Percentiles rank a stretch among this genome's conserved stretches.
phyloP scores from a whole-genome alignment of 1,140 invertebrate genomes.

The Hyposmocoma kahamanoa region DNA sequence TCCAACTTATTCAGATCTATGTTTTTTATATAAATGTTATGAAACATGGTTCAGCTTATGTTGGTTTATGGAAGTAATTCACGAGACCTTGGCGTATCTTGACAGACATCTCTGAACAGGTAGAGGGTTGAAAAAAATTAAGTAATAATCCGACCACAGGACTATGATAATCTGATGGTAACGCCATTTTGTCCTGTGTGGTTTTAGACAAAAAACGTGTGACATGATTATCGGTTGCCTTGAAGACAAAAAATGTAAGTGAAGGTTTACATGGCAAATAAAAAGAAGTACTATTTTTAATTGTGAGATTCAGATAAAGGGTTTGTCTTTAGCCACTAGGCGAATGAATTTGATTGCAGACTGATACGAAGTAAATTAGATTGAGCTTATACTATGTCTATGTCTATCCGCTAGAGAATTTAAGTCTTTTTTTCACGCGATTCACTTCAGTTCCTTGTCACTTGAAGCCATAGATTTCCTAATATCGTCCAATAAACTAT shows the following conservation, averaged over 20 bases:
- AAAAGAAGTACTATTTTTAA: no score
- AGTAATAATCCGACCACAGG: conserved; percentile 68
- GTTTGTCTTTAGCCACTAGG: no score
- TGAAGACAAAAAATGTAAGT: conserved; percentile 42
- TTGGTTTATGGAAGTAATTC: conserved; percentile 29
- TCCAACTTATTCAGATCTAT: conserved; percentile 28
- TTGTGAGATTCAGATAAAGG: no score
- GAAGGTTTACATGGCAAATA: conserved; percentile 29
- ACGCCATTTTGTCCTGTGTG: conserved; percentile 71
- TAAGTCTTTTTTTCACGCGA: no score
- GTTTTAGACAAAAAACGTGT: conserved; percentile 66
- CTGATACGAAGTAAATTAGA: no score
- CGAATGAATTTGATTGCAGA: no score
- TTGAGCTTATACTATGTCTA: no score
- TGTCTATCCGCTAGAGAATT: no score
- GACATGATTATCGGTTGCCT: conserved; percentile 64
- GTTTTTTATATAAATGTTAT: neutral
- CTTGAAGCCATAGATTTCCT: no score
- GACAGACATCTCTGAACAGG: conserved; percentile 52
- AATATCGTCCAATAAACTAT: no score
- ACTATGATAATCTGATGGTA: conserved; percentile 68
- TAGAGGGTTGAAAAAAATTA: conserved; percentile 60
- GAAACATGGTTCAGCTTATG: conserved; percentile 22
- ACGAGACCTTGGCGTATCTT: conserved; percentile 43
- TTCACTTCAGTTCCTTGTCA: no score